Evolutionary conservation across 1,140 invertebrate genomes (phyloP).

Genomic region (Globodera ellingtonae): DNA sequence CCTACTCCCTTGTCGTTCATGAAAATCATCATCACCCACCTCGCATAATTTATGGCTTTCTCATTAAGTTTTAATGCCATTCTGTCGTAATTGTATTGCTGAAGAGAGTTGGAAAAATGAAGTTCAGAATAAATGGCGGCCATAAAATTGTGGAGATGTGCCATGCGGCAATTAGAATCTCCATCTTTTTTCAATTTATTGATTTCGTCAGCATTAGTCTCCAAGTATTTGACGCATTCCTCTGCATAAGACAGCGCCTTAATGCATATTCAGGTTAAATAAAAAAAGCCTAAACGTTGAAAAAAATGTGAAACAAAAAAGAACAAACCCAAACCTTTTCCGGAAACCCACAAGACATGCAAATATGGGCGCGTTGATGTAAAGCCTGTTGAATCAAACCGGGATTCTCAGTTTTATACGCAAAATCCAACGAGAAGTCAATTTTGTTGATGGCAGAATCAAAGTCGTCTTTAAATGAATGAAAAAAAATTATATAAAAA

Average conservation of each 20-base stretch:
- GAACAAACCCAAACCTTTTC: conserved; percentile 10
- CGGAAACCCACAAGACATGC: conserved; percentile 15
- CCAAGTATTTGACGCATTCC: conserved; percentile 19
- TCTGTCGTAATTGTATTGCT: conserved; percentile 18
- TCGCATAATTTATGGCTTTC: conserved; percentile 23
- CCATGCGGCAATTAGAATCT: conserved; percentile 20
- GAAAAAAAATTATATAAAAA: background rate
- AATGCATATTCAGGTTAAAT: background rate
- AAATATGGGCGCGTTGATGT: conserved; percentile 31
- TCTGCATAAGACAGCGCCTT: conserved; percentile 19
- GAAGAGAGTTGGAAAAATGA: conserved; percentile 1
- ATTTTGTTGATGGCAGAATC: conserved; percentile 29
- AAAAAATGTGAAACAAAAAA: too few species aligned
- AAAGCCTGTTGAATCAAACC: conserved; percentile 25
- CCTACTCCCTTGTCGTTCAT: too few species aligned
- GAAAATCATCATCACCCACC: background rate
- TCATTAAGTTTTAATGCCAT: conserved; percentile 23
- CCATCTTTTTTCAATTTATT: conserved; percentile 19
- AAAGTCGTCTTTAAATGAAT: conserved; percentile 6
- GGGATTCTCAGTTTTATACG: conserved; percentile 27
- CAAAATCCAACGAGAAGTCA: conserved; percentile 13
- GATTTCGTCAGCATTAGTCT: conserved; percentile 14
- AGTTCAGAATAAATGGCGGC: conserved; percentile 19
- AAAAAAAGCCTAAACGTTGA: too few species aligned
- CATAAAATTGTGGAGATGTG: conserved; percentile 24